A percentile compares a stretch with the other conserved stretches of the same genome.
Evolutionary conservation across 2,113 vertebrate species (phyloP).

Genomic region (Macheiramphus alcinus): DNA sequence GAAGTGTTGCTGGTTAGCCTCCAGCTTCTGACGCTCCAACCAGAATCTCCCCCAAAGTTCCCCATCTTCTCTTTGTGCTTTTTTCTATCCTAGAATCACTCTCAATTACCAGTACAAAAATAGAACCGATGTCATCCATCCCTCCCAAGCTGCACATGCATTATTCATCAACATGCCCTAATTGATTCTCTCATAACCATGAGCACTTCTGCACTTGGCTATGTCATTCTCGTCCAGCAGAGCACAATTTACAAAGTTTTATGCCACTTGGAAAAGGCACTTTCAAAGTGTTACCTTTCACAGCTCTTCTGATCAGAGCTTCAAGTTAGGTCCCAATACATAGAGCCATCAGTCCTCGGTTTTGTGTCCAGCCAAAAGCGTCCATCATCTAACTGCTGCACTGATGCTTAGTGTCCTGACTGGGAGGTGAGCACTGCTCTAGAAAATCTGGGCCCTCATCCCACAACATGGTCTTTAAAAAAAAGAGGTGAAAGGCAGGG

Average conservation of each 20-base stretch:
- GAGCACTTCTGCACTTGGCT: constrained; percentile 29
- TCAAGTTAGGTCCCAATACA: not conserved
- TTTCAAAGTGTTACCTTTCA: not conserved
- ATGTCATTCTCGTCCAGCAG: not conserved
- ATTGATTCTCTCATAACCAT: constrained; percentile 53
- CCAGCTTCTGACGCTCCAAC: not conserved
- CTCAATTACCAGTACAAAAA: constrained; percentile 61
- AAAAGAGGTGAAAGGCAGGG: not conserved
- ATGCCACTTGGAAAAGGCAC: not conserved
- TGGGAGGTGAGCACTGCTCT: not conserved
- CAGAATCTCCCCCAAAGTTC: not conserved
- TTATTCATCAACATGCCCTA: constrained; percentile 59
- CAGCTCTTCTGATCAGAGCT: not conserved
- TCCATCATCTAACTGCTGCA: not conserved
- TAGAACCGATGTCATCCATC: constrained; percentile 51
- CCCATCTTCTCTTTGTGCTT: constrained; percentile 14
- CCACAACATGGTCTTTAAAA: not conserved
- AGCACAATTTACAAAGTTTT: constrained; percentile 1
- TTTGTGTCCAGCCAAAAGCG: not conserved
- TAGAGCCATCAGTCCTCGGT: not conserved
- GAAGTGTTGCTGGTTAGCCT: constrained; percentile 26
- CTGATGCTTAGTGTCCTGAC: not conserved
- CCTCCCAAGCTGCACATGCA: constrained; percentile 41
- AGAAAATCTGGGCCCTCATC: not conserved
- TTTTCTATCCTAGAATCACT: constrained; percentile 36